These are phyloP conservation scores for Neogobius melanostomus DNA, from an alignment of 2,113 vertebrate genomes.

Conservation along the genomic window DNA sequence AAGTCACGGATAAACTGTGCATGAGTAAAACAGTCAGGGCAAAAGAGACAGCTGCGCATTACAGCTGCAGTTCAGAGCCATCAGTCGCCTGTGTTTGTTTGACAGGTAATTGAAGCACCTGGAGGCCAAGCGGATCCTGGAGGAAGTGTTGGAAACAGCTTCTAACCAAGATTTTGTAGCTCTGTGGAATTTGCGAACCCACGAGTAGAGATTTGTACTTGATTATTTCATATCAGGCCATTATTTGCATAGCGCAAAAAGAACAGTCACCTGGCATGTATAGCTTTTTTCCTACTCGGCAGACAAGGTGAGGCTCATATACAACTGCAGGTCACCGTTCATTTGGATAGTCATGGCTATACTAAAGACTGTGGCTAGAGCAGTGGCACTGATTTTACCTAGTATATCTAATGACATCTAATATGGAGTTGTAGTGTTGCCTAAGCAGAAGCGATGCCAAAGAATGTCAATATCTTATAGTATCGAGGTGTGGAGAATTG, in stretches of 20 bases:
- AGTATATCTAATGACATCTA: background rate
- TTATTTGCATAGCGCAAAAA: constrained; percentile 18
- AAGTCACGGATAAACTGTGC: constrained; percentile 23
- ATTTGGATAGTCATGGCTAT: too few relatives aligned
- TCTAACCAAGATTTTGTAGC: background rate
- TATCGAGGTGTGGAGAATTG: background rate
- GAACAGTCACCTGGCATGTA: background rate
- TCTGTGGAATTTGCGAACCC: constrained; percentile 4
- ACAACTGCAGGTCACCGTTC: too few relatives aligned
- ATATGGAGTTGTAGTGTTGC: background rate
- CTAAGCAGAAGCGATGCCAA: background rate
- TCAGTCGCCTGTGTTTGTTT: constrained; percentile 23
- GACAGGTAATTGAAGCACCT: constrained; percentile 44
- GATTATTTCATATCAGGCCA: constrained; percentile 30
- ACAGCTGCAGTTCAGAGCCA: constrained; percentile 31
- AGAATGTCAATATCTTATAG: background rate
- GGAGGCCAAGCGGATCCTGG: constrained; percentile 32
- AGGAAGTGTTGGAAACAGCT: constrained; percentile 42
- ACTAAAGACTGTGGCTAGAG: background rate
- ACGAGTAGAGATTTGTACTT: constrained; percentile 12
- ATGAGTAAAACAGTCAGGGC: background rate
- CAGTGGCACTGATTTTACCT: background rate
- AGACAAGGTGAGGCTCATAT: too few relatives aligned
- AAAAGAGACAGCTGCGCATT: constrained; percentile 28
- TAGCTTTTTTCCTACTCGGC: too few relatives aligned